Evolutionary conservation across 2,888 invertebrate species (phyloP), one percentile per base, ranked within the genome.

Genomic region (Stenodera caucasica): DNA sequence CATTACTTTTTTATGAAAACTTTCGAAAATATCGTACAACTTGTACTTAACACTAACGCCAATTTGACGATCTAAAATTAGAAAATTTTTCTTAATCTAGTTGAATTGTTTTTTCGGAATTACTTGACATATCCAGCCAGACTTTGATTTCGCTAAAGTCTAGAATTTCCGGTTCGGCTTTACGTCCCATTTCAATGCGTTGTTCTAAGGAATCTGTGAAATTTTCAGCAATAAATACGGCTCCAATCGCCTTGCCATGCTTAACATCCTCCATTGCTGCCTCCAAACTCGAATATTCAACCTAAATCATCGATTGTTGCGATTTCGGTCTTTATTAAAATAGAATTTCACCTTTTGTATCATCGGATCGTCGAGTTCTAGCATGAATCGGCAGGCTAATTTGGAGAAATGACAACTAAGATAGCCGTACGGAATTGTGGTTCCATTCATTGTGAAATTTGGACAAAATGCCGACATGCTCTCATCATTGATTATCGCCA

Each of bases 401-500:
- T 85, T 84, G 14, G 80, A 65, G 64, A 85, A 85, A 56, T 82
- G 77, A 69, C 88, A 88, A 5, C 74, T 79, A 15, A 78, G 74
- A 12, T 71, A 72, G 8, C 67, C 64, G 53, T 78, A 66, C 55
- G 77, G 78, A n/a, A 78, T 75, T 21, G 84, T 80, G 0, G 82
- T 80, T 40, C 80, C 63, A 26, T 67, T 66, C 2, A 58, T 53
- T 7, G 65, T 60, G 55, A 72, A 78, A 66, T 75, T 70, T 1
- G 60, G 54, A 60, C 81, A 81, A 11, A 65, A 53, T 26, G 70
- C 67, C 4, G 68, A 64, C 66, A 73, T 72, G 15, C 74, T 84
- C 79, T 96, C 96, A 0, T 90, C 84, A 73, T 94, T 94, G 21
- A 94, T 89, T 0, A 96, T 84, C 0, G 89, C 94, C 35, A 96